Evolutionary conservation across 1,140 invertebrate genomes (phyloP).

Genomic region (Platyscapa corneri): DNA sequence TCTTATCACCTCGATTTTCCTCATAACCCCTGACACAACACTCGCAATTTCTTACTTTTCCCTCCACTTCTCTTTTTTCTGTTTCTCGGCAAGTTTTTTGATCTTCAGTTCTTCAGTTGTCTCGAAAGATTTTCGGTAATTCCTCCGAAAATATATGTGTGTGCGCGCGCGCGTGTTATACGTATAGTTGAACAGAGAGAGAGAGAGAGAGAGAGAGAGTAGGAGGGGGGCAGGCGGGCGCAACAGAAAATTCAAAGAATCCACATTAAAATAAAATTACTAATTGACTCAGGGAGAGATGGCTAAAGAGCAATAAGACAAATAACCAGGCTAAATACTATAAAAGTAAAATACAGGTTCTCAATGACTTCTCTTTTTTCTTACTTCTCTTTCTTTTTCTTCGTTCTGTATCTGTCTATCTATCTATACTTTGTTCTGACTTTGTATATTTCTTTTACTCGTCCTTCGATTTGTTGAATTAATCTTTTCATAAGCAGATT

Average conservation of each 20-base stretch:
- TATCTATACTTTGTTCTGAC: not conserved
- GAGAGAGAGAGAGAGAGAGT: constrained; percentile 16
- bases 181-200: not conserved
- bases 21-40: no score
- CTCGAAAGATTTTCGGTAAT: constrained; percentile 17
- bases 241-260: constrained; percentile 68
- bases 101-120: not conserved
- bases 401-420: not conserved
- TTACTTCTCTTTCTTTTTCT: not conserved
- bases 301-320: constrained; percentile 74
- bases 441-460: not conserved
- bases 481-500: constrained; percentile 56
- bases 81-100: not conserved
- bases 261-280: constrained; percentile 74
- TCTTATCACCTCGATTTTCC: no score
- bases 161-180: no score
- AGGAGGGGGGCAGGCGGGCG: not conserved
- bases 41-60: constrained; percentile 41
- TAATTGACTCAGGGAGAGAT: constrained; percentile 68
- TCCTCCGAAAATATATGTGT: constrained; percentile 3
- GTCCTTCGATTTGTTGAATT: not conserved
- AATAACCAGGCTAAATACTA: constrained; percentile 72
- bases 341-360: constrained; percentile 73
- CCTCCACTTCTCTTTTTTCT: not conserved
- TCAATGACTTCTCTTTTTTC: constrained; percentile 56